Conservation (phyloP, 2,888 invertebrate species). For the Acanthococcus lagerstroemiae region DNA sequence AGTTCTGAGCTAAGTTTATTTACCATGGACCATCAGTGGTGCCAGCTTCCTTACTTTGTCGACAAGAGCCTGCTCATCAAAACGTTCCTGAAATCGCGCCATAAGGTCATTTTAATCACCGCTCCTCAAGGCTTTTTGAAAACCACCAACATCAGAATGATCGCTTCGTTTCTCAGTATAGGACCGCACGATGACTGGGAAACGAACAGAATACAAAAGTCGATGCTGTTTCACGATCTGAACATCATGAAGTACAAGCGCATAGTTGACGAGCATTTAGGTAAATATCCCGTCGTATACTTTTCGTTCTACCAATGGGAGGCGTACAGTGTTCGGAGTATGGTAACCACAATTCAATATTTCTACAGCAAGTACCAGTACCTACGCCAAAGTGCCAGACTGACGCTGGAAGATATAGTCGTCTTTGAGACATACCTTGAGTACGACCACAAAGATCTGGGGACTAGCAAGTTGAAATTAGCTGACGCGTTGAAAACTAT, state of each 20-base stretch:
- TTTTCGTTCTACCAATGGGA: background rate
- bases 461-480: background rate
- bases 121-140: conserved; percentile 13
- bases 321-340: background rate
- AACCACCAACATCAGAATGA: conserved; percentile 4
- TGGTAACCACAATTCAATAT: background rate
- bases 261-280: background rate
- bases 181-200: background rate
- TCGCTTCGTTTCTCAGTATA: conserved; percentile 1
- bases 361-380: background rate
- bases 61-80: conserved; percentile 12
- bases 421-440: background rate
- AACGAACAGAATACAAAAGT: background rate
- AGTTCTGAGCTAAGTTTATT: no score
- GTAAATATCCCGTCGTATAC: background rate
- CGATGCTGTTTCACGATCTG: background rate
- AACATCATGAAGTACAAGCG: background rate
- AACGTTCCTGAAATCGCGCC: background rate
- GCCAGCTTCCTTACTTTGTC: conserved; percentile 1
- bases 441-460: background rate
- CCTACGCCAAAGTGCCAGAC: background rate
- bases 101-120: conserved; percentile 1
- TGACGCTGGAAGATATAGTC: background rate
- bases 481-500: background rate
- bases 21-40: background rate